phyloP scores from a whole-genome alignment of 2,888 invertebrate genomes.

The Leptinotarsa juncta region DNA sequence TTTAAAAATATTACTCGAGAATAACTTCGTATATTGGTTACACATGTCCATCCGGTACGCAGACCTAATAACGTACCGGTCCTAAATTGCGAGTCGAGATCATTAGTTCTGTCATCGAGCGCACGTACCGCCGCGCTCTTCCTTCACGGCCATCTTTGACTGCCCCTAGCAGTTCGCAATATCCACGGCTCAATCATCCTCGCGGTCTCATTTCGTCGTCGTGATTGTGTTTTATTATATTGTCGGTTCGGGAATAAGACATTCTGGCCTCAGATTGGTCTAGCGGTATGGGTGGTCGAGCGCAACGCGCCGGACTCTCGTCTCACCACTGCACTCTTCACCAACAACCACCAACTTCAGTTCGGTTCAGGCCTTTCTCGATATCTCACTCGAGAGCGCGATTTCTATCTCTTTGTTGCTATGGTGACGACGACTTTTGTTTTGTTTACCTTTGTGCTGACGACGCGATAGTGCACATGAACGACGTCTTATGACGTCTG shows the following conservation, averaged over 20 bases:
- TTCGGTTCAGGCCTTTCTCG: slow-evolving; percentile 46
- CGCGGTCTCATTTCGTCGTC: slow-evolving; percentile 64
- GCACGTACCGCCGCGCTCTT: slow-evolving; percentile 54
- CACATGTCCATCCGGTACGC: slow-evolving; percentile 35
- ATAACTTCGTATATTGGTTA: not conserved
- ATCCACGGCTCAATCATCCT: slow-evolving; percentile 65
- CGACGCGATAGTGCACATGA: slow-evolving; percentile 11
- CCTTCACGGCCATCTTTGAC: slow-evolving; percentile 56
- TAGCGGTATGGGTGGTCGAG: slow-evolving; percentile 66
- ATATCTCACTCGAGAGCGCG: slow-evolving; percentile 49
- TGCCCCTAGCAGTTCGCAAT: slow-evolving; percentile 60
- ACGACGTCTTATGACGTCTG: not conserved
- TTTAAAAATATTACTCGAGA: too few relatives aligned
- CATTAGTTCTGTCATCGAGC: slow-evolving; percentile 57
- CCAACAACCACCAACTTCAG: slow-evolving; percentile 55
- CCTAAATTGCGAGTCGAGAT: slow-evolving; percentile 53
- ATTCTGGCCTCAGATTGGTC: slow-evolving; percentile 66
- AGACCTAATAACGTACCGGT: slow-evolving; percentile 46
- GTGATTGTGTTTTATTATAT: slow-evolving; percentile 66
- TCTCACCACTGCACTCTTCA: slow-evolving; percentile 48
- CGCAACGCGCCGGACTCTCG: slow-evolving; percentile 30
- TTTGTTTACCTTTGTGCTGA: slow-evolving; percentile 25
- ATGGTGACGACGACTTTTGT: slow-evolving; percentile 28
- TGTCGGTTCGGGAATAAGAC: slow-evolving; percentile 66
- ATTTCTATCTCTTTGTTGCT: slow-evolving; percentile 52